Conservation (phyloP, 2,113 vertebrate genomes). For the Oncorhynchus gorbuscha region DNA sequence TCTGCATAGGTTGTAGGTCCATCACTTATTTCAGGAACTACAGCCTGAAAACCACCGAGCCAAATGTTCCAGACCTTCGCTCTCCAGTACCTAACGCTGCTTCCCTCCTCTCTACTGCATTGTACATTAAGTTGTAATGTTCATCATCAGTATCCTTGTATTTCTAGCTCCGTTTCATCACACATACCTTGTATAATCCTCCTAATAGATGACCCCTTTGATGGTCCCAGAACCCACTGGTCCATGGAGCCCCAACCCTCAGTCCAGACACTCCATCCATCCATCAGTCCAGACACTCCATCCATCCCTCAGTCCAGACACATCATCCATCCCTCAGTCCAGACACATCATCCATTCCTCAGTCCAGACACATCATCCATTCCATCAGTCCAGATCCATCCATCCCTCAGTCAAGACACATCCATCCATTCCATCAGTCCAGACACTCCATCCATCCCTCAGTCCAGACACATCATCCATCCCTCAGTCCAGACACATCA, state of each 20-base stretch:
- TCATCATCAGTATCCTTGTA: constrained; percentile 8
- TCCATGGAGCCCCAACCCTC: constrained; percentile 26
- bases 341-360: no score
- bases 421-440: no score
- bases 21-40: neutral
- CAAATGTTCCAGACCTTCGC: neutral
- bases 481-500: no score
- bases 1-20: neutral
- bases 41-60: neutral
- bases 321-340: no score
- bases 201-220: constrained; percentile 54
- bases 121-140: neutral
- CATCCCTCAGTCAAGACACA: no score
- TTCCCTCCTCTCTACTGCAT: neutral
- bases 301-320: no score
- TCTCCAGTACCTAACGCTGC: neutral
- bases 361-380: no score
- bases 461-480: no score
- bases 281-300: no score
- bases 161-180: constrained; percentile 13
- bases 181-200: constrained; percentile 49
- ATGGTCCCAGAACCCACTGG: constrained; percentile 50
- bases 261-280: neutral
- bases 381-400: no score
- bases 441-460: no score